Evolutionary conservation across 2,888 invertebrate species (phyloP), one percentile per base, ranked within the genome.

Genomic region (Plagodis pulveraria): DNA sequence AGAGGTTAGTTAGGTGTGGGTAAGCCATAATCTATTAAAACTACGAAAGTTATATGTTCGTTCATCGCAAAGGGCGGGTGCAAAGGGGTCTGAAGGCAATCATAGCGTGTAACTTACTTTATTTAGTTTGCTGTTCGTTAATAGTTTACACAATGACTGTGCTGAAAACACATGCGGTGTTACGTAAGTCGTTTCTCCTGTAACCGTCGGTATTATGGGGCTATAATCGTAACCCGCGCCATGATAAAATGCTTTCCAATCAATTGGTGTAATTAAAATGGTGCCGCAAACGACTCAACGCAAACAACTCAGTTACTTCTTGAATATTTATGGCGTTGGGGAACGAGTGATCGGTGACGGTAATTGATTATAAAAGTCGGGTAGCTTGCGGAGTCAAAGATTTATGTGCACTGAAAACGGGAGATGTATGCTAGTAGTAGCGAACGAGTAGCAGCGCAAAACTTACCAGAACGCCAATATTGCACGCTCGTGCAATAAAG

Each of bases 311-410:
- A 70, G 77, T 78, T 77, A 79, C 77, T 80, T 75, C 74, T 80
- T 77, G 82, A 81, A 84, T 85, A 86, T 86, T 87, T 86, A 87
- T 81, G 78, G 80, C 70, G 66, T 75, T 73, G 73, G 68, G 72
- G 72, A 79, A 72, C 80, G 83, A 84, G 78, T 86, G 83, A 86
- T 88, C 78, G 80, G 76, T 69, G 80, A 80, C 78, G 71, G 83
- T 87, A 88, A 89, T 89, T 86, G 88, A 87, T 87, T 87, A 82
- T 89, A 87, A 89, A 89, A 87, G 87, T 89, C 88, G 72, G 78
- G 73, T 70, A 78, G 81, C 79, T 80, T 77, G 81, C 76, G 77
- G 78, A 85, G 80, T 80, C 64, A 72, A 74, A 84, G 85, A 89
- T 90, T 89, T 89, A 89, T 82, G 80, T 73, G 70, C 74, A 71